Evolutionary conservation across 2,113 vertebrate species (phyloP), one percentile per base, ranked within the genome.

Genomic region (Toxotes chatareus): DNA sequence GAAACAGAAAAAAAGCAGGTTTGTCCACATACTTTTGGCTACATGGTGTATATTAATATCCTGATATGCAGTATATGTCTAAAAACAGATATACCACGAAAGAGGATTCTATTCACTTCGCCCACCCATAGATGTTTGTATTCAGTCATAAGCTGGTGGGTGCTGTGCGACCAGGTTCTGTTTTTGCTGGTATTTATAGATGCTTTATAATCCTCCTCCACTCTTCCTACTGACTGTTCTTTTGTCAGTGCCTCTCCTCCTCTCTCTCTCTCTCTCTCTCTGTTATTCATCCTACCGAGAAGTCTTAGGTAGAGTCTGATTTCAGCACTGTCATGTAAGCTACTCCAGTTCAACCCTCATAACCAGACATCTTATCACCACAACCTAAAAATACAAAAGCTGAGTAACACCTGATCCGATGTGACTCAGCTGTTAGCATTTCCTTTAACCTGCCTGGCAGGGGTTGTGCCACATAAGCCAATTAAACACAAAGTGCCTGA

Each of bases 181-280:
- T 73, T 64, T 74, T 59, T 62, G 36, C 71, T 76, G 67, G 67
- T 93, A 90, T 93, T 93, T 87, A 91, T 90, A 89, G 83, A 86
- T 59, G 46, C 67, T 76, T 83, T 84, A 84, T 80, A 89, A 89
- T 89, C 88, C 74, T 84, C 81, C 76, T 77, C 79, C 82, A 71
- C 82, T 79, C 47, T 66, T 86, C 60, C 75, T 80, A 59, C 65
- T 55, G 63, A 55, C 66, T 70, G 69, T 51, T 79, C 59, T 66
- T 77, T 79, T 80, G 65, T 72, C 56, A 7, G 51, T n/a, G 23
- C 80, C 78, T 71, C 14, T 23, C 76, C 14, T 82, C 78, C 79
- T 79, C 44, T n/a, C 51, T 56, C 69, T 19, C 77, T 64, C 73
- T 38, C 53, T 75, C 56, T 57, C 51, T 63, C 31, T 40, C 23